Evolutionary conservation across 2,797 vertebrate genomes (phyloP), one percentile per base, ranked within the genome.

Genomic region (Scolopax rusticola): DNA sequence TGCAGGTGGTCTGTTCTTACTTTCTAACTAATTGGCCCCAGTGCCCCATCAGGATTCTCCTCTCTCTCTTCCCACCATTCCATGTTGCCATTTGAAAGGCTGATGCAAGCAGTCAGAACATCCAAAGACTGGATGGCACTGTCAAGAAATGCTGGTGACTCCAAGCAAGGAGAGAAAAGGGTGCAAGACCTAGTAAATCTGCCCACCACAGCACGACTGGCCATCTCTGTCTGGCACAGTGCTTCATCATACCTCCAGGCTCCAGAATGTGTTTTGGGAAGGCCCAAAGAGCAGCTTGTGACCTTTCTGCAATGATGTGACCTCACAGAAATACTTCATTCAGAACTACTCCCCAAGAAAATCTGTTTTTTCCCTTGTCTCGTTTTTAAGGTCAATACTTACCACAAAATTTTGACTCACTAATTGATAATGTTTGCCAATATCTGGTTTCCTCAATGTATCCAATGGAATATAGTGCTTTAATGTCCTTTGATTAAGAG

Each of bases 71-170:
- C 27, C 11, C 57, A 24, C 23, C 1, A 5, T 77, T 47, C 40
- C 15, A 25, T 0, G 0, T 4, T 3, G 1, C 59, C 0, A 0
- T 80, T 82, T 89, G 56, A 47, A 77, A 69, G 43, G 41, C 54
- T 69, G n/a, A 7, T 33, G 27, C 11, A 48, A 65, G 60, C 40
- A 47, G 32, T 36, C 12, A 36, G 21, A 76, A 38, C 25, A n/a
- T 78, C 21, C 30, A 23, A 28, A 36, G 80, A 38, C 15, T 36
- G 51, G 8, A 36, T 86, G 6, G 38, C 23, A 7, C 56, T 85
- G 43, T 36, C 36, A 38, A n/a, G 56, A 70, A n/a, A 91, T 32
- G 20, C n/a, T 76, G 15, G 16, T 92, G 63, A 43, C 16, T 84
- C 32, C 20, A 51, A 32, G 11, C 48, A 82, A 80, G 25, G 47